Conservation (phyloP, 2,113 vertebrate species). For the Rynchops niger region DNA sequence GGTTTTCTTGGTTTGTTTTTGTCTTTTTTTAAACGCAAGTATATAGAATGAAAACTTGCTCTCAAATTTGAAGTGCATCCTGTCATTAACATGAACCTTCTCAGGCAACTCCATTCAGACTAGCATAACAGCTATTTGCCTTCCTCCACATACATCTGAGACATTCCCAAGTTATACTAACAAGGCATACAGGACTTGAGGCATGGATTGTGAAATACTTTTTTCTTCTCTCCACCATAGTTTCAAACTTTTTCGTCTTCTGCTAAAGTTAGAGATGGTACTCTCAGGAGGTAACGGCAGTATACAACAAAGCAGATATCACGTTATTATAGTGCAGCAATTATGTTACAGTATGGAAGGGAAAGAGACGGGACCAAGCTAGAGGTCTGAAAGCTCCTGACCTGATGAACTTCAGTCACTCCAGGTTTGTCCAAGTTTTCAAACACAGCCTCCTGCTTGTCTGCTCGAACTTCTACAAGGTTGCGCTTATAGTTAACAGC, state of each 20-base stretch:
- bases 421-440: slow-evolving; percentile 90
- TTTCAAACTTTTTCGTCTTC: not conserved
- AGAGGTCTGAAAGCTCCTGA: slow-evolving; percentile 51
- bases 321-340: not conserved
- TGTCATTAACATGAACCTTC: not conserved
- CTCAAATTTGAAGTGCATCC: not conserved
- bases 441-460: slow-evolving; percentile 93
- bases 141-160: not conserved
- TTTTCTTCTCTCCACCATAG: not conserved
- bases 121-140: not conserved
- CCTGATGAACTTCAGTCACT: slow-evolving; percentile 84
- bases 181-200: not conserved
- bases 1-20: not conserved
- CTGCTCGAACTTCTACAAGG: slow-evolving; percentile 89
- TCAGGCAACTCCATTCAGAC: not conserved
- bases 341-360: not conserved
- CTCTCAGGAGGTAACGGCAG: not conserved
- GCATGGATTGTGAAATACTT: not conserved
- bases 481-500: slow-evolving; percentile 85
- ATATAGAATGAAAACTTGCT: not conserved
- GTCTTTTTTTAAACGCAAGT: not conserved
- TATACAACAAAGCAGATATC: accelerated
- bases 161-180: not conserved
- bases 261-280: not conserved
- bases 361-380: not conserved